phyloP scores from a whole-genome alignment of 2,888 invertebrate genomes.

The Drosophila nigricruria region DNA sequence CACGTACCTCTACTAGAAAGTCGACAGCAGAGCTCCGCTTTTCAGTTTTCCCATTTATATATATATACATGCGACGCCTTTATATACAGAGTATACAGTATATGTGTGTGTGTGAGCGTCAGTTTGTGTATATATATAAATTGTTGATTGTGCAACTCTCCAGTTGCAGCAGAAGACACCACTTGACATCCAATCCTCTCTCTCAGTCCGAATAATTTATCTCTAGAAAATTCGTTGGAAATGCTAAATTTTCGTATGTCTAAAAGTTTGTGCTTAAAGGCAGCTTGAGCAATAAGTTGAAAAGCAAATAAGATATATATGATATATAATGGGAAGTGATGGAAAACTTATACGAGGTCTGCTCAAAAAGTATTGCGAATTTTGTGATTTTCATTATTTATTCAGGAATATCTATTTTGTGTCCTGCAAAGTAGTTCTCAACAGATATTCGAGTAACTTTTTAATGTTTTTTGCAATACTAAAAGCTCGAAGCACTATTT shows the following conservation, averaged over 20 bases:
- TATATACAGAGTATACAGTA: not conserved
- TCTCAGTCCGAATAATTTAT: not conserved
- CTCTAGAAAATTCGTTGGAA: not conserved
- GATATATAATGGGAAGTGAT: not conserved
- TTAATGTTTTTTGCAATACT: too few species aligned
- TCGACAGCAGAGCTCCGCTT: constrained; percentile 26
- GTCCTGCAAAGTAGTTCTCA: too few species aligned
- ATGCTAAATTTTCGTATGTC: not conserved
- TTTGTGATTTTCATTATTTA: not conserved
- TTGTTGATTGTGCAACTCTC: constrained; percentile 24
- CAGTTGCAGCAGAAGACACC: constrained; percentile 27
- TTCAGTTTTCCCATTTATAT: constrained; percentile 15
- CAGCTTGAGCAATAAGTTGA: too few species aligned
- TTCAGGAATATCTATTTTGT: not conserved
- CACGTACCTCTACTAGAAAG: constrained; percentile 52
- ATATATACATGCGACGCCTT: constrained; percentile 2
- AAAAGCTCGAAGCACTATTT: too few species aligned
- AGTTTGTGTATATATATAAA: not conserved
- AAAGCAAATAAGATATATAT: not conserved
- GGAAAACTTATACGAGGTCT: not conserved
- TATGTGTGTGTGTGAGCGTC: too few species aligned
- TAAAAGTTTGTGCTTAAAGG: not conserved
- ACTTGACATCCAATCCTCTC: constrained; percentile 27
- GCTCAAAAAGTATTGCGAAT: not conserved
- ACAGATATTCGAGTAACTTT: too few species aligned